These are phyloP conservation scores for Regulus satrapa DNA, from an alignment of 2,113 vertebrate species.

Conservation along the genomic window DNA sequence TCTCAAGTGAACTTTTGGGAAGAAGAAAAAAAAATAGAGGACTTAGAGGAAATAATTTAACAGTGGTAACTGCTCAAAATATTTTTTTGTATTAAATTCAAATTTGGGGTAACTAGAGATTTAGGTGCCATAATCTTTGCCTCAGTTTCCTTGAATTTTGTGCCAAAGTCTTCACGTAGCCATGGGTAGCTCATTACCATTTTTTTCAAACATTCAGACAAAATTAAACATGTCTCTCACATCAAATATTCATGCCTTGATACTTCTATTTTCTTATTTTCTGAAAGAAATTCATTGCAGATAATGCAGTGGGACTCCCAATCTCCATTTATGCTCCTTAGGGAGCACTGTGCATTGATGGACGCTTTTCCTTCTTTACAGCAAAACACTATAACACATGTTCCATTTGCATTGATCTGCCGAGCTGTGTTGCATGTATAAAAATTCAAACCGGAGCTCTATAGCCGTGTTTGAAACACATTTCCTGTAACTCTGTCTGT, in stretches of 20 bases:
- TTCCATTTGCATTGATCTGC: constrained; percentile 45
- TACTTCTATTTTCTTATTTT: not conserved
- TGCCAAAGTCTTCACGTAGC: not conserved
- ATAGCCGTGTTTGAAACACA: not conserved
- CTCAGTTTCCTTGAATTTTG: not conserved
- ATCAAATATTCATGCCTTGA: constrained; percentile 8
- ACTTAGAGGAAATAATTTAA: not conserved
- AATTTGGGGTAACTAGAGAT: not conserved
- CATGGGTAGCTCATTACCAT: not conserved
- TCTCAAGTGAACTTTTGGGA: not conserved
- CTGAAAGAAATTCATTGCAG: constrained; percentile 18
- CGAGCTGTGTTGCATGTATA: not conserved
- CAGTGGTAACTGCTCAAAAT: not conserved
- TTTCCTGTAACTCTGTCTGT: not conserved
- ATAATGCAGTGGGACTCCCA: constrained; percentile 7
- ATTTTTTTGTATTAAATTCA: not conserved
- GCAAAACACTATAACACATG: constrained; percentile 5
- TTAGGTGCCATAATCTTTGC: not conserved
- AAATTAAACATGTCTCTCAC: not conserved
- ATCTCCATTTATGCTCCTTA: constrained; percentile 37
- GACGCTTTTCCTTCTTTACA: constrained; percentile 2
- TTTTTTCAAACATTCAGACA: not conserved
- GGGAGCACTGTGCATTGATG: constrained; percentile 3
- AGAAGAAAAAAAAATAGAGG: not conserved
- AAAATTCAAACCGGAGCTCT: not conserved